Conservation (phyloP, 64 coral and sea anemone species). For the Montipora sp. region DNA sequence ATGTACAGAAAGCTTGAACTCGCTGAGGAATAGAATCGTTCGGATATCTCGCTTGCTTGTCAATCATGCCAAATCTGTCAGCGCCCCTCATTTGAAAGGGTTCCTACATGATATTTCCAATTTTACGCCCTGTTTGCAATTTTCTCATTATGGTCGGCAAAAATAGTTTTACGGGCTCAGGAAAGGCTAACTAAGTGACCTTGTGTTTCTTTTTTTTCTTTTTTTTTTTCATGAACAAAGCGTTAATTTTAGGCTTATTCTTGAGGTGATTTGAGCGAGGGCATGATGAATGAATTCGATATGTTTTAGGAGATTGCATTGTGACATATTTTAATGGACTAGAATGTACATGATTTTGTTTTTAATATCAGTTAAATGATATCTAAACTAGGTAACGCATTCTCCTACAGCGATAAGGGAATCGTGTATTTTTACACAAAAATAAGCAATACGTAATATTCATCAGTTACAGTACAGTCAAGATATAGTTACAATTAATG, state of each 20-base stretch:
- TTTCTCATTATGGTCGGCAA: neutral
- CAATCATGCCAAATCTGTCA: neutral
- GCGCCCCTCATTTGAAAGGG: neutral
- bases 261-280: neutral
- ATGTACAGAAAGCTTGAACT: neutral
- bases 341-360: conserved; percentile 19
- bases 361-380: neutral
- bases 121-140: neutral
- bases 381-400: neutral
- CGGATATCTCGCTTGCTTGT: neutral
- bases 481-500: neutral
- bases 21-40: neutral
- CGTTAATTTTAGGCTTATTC: neutral
- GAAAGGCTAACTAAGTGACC: neutral
- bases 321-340: conserved; percentile 14
- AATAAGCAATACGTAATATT: neutral
- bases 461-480: neutral
- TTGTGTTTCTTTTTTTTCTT: neutral
- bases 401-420: neutral
- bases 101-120: neutral
- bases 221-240: neutral
- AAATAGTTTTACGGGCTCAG: neutral
- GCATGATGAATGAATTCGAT: neutral
- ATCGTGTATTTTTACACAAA: conserved; percentile 14
- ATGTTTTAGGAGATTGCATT: neutral